A percentile compares a stretch with the other conserved stretches of the same genome.
Evolutionary conservation across 2,113 vertebrate species (phyloP).

Genomic region (Phalacrocorax aristotelis): DNA sequence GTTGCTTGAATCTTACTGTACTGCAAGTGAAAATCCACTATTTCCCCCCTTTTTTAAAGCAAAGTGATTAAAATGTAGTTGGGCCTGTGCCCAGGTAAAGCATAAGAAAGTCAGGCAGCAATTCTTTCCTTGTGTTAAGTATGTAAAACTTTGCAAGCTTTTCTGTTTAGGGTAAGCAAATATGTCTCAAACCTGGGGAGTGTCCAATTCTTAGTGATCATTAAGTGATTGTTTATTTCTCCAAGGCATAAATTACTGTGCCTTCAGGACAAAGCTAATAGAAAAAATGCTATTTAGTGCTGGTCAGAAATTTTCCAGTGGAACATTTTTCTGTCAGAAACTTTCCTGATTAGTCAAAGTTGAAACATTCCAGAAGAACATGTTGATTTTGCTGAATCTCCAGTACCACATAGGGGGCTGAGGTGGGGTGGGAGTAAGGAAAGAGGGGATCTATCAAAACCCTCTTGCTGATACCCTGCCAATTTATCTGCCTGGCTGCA

Average conservation of each 20-base stretch:
- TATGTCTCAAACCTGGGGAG: slow-evolving; percentile 3
- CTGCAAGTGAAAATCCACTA: not conserved
- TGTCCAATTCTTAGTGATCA: slow-evolving; percentile 30
- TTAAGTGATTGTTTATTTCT: slow-evolving; percentile 48
- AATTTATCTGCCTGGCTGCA: not conserved
- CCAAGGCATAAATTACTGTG: slow-evolving; percentile 28
- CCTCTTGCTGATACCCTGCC: not conserved
- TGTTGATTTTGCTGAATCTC: not conserved
- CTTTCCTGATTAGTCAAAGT: slow-evolving; percentile 24
- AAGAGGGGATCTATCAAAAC: not conserved
- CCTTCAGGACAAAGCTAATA: slow-evolving; percentile 63
- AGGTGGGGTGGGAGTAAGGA: not conserved
- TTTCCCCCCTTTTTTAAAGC: not conserved
- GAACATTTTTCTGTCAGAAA: slow-evolving; percentile 57
- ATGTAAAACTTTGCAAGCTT: slow-evolving; percentile 12
- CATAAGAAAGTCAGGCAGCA: not conserved
- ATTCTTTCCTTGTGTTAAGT: not conserved
- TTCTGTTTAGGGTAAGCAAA: slow-evolving; percentile 46
- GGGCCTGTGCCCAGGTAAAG: slow-evolving; percentile 5
- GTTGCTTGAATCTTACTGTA: not conserved
- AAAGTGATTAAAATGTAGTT: slow-evolving; percentile 38
- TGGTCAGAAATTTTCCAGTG: slow-evolving; percentile 53
- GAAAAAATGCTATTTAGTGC: slow-evolving; percentile 58
- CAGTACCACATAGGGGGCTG: not conserved
- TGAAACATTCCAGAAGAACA: slow-evolving; percentile 27